phyloP scores from a whole-genome alignment of 2,797 vertebrate genomes.

The Poecilia wingei region DNA sequence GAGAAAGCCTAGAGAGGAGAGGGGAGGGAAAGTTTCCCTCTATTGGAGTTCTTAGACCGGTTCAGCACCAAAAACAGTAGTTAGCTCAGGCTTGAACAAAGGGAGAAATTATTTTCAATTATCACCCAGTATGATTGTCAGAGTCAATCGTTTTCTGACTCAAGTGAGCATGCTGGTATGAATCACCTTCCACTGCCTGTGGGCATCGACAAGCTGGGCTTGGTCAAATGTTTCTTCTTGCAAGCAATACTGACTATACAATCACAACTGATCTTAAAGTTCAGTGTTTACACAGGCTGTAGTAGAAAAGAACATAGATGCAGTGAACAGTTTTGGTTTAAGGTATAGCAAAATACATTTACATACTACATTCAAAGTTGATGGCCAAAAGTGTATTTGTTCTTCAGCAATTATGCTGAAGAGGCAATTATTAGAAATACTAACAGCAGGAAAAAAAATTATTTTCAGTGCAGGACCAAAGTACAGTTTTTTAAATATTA shows the following conservation, averaged over 20 bases:
- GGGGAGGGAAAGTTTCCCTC: constrained; percentile 51
- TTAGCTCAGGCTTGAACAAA: constrained; percentile 55
- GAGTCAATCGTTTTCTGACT: constrained; percentile 53
- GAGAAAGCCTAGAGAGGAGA: constrained; percentile 56
- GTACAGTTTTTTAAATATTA: neutral
- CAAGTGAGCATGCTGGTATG: constrained; percentile 39
- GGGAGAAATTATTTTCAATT: constrained; percentile 53
- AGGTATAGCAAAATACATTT: neutral
- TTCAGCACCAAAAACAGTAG: constrained; percentile 54
- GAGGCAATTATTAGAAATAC: neutral
- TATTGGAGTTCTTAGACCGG: constrained; percentile 65
- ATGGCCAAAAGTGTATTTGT: neutral
- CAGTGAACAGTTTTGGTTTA: constrained; percentile 1
- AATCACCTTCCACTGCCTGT: constrained; percentile 39
- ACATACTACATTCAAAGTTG: neutral
- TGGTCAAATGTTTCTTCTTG: constrained; percentile 17
- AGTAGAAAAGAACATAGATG: constrained; percentile 3
- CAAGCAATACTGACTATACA: constrained; percentile 13
- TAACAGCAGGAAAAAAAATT: neutral
- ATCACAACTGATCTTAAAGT: constrained; percentile 8
- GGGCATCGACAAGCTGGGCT: constrained; percentile 13
- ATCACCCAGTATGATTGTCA: constrained; percentile 68
- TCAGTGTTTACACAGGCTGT: constrained; percentile 3
- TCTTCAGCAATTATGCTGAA: neutral
- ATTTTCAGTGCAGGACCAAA: neutral